Percentiles rank a stretch among this genome's conserved stretches.
phyloP scores from a whole-genome alignment of 2,888 invertebrate species.

The Plagodis pulveraria region DNA sequence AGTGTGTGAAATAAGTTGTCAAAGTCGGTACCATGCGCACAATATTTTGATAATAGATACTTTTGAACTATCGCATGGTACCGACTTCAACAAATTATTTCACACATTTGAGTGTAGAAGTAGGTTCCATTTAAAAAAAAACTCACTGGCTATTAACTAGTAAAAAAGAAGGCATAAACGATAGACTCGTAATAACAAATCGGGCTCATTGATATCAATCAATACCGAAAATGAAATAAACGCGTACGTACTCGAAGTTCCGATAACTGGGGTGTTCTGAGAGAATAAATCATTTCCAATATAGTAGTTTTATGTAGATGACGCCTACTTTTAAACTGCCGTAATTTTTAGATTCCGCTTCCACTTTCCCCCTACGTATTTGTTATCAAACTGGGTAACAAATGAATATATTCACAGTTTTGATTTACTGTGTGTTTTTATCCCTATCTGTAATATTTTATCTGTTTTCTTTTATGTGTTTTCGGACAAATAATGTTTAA shows the following conservation, averaged over 20 bases:
- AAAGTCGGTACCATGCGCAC: too few species aligned
- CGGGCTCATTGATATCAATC: slow-evolving; percentile 31
- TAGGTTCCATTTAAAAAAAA: too few species aligned
- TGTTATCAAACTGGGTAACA: slow-evolving; percentile 75
- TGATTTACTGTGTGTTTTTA: slow-evolving; percentile 74
- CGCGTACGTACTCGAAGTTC: slow-evolving; percentile 13
- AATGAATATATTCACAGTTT: slow-evolving; percentile 75
- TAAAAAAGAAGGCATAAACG: too few species aligned
- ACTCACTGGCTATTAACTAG: too few species aligned
- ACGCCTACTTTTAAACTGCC: slow-evolving; percentile 83
- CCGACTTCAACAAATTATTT: too few species aligned
- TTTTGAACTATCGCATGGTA: too few species aligned
- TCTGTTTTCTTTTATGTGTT: slow-evolving; percentile 41
- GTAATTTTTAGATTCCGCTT: slow-evolving; percentile 84
- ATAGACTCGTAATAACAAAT: slow-evolving; percentile 18
- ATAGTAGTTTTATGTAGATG: slow-evolving; percentile 83
- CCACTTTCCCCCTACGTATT: slow-evolving; percentile 75
- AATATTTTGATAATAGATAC: too few species aligned
- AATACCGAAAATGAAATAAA: slow-evolving; percentile 25
- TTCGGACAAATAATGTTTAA: slow-evolving; percentile 24
- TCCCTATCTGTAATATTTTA: slow-evolving; percentile 46
- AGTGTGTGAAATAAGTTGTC: too few species aligned
- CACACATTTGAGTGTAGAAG: too few species aligned
- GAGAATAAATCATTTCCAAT: slow-evolving; percentile 75
- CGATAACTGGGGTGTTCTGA: slow-evolving; percentile 45